Percentiles rank a stretch among this genome's conserved stretches.
Evolutionary conservation across 1,140 invertebrate species (phyloP).

Genomic region (Diorhabda carinulata): DNA sequence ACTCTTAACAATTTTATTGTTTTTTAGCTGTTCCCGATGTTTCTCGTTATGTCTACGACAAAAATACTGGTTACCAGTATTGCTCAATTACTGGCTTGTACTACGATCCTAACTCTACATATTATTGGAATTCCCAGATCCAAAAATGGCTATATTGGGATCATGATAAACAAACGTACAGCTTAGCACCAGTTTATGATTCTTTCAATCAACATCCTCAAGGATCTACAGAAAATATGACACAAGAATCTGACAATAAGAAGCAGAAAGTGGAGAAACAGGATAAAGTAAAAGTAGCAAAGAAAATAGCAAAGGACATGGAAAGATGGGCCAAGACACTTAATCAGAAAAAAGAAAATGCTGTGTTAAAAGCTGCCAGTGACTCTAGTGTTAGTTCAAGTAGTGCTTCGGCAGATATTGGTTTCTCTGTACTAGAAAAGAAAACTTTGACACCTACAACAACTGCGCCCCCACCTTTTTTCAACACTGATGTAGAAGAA

Average conservation of each 20-base stretch:
- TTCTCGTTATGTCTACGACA: conserved; percentile 89
- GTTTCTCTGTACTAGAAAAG: conserved; percentile 82
- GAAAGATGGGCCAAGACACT: conserved; percentile 91
- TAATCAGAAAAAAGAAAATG: conserved; percentile 91
- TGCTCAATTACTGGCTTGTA: conserved; percentile 90
- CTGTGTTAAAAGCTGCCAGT: conserved; percentile 32
- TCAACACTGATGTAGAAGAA: conserved; percentile 23
- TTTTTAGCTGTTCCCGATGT: conserved; percentile 77
- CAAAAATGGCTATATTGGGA: conserved; percentile 97
- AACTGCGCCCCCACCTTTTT: conserved; percentile 10
- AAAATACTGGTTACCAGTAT: conserved; percentile 94
- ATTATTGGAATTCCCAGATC: conserved; percentile 87
- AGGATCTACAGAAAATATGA: conserved; percentile 29
- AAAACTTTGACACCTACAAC: conserved; percentile 40
- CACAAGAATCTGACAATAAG: conserved; percentile 49
- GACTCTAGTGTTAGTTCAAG: conserved; percentile 35
- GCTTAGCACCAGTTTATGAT: conserved; percentile 60
- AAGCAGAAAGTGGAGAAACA: conserved; percentile 64
- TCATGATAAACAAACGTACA: conserved; percentile 72
- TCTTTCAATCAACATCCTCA: conserved; percentile 25
- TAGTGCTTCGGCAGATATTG: conserved; percentile 77
- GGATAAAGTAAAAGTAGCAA: conserved; percentile 94
- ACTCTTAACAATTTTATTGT: conserved; percentile 32
- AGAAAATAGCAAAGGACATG: conserved; percentile 89
- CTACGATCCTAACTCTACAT: conserved; percentile 92